phyloP scores from a whole-genome alignment of 2,113 vertebrate genomes.

The Hystrix cristata region DNA sequence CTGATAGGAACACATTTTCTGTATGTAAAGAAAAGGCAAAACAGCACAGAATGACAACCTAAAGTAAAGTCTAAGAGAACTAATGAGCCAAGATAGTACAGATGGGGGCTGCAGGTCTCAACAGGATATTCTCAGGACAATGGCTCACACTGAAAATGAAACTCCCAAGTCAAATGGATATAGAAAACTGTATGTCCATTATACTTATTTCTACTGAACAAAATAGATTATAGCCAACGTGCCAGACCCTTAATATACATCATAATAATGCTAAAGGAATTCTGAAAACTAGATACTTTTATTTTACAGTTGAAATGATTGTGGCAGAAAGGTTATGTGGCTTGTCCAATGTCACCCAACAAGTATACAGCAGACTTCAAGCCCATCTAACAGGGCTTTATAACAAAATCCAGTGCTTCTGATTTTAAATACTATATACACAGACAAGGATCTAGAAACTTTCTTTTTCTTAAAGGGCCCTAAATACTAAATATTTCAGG shows the following conservation, averaged over 20 bases:
- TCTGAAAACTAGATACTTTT: not conserved
- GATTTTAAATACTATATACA: not conserved
- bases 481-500: not conserved
- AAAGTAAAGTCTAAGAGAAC: not conserved
- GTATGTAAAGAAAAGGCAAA: not conserved
- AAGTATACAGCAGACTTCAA: not conserved
- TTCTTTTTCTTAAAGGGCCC: not conserved
- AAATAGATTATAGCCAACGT: not conserved
- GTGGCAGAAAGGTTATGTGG: not conserved
- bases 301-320: not conserved
- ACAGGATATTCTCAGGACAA: not conserved
- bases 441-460: not conserved
- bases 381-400: not conserved
- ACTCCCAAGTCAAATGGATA: not conserved
- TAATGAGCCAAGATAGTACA: not conserved
- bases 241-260: not conserved
- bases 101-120: not conserved
- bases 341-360: not conserved
- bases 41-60: not conserved
- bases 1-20: not conserved
- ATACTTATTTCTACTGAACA: not conserved
- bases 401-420: not conserved
- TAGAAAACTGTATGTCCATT: not conserved
- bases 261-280: not conserved
- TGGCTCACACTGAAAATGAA: not conserved